Percentiles rank a stretch among this genome's conserved stretches.
phyloP scores from a whole-genome alignment of 2,797 vertebrate species.

The Hirundo rustica region DNA sequence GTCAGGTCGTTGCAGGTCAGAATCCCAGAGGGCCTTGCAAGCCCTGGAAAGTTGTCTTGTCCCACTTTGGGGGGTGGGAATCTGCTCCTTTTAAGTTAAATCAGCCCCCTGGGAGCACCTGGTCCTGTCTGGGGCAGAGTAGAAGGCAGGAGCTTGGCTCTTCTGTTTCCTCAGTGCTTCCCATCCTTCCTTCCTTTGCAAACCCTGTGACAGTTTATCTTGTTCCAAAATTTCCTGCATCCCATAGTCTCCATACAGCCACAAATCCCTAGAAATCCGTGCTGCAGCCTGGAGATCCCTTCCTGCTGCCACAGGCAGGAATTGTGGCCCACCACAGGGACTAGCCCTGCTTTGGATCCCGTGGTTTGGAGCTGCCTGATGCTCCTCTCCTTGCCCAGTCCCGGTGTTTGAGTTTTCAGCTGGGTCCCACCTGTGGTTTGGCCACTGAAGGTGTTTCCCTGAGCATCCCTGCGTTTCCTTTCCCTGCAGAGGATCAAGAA shows the following conservation, averaged over 20 bases:
- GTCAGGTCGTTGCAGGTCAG: background rate
- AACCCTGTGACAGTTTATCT: background rate
- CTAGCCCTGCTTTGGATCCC: background rate
- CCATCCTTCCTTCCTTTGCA: background rate
- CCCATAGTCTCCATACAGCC: rapidly evolving
- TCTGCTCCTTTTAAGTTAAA: background rate
- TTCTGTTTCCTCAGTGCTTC: background rate
- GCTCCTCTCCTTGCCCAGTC: background rate
- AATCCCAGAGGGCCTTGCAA: background rate
- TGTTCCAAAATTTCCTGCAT: background rate
- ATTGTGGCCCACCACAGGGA: background rate
- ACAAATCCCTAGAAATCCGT: background rate
- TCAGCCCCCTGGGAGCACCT: background rate
- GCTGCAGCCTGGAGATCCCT: background rate
- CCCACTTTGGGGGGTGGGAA: background rate
- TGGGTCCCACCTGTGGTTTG: background rate
- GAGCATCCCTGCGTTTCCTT: background rate
- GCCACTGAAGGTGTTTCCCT: background rate
- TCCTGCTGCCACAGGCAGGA: background rate
- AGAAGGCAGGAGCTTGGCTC: background rate
- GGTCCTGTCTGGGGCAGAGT: background rate
- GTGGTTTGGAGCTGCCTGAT: background rate
- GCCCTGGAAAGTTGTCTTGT: background rate
- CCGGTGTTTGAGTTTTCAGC: background rate
- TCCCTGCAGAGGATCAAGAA: constrained; percentile 88